These are phyloP conservation scores for Centropus bengalensis DNA, from an alignment of 2,113 vertebrate species.

Conservation along the genomic window DNA sequence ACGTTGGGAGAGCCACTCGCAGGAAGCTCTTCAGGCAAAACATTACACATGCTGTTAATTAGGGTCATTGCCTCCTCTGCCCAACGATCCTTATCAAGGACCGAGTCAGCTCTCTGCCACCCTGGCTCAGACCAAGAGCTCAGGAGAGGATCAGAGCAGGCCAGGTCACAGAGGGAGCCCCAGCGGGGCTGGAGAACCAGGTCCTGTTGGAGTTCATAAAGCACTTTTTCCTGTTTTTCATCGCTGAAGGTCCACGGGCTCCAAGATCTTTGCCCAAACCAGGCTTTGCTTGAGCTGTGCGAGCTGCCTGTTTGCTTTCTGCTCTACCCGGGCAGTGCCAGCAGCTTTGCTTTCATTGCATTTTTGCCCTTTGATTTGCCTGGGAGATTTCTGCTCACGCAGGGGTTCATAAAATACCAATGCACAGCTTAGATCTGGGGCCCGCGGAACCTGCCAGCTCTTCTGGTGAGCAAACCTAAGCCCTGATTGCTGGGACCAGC, in stretches of 20 bases:
- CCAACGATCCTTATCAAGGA: constrained; percentile 5
- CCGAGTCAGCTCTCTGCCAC: constrained; percentile 12
- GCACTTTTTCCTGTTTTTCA: background rate
- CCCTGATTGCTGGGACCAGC: constrained; percentile 9
- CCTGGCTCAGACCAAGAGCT: background rate
- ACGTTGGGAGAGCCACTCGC: constrained; percentile 46
- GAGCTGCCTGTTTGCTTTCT: background rate
- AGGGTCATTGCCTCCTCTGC: constrained; percentile 54
- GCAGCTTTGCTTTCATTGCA: background rate
- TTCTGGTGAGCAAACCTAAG: background rate
- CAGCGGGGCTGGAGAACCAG: background rate
- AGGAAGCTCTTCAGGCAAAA: constrained; percentile 69
- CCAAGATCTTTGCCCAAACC: background rate
- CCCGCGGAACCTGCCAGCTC: constrained; percentile 22
- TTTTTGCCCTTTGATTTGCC: background rate
- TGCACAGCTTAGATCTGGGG: background rate
- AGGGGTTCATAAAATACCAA: background rate
- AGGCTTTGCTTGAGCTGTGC: background rate
- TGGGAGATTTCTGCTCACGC: background rate
- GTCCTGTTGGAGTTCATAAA: background rate
- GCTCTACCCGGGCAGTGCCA: background rate
- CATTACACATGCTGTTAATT: constrained; percentile 45
- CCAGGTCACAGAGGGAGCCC: background rate
- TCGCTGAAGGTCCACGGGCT: background rate
- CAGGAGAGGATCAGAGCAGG: background rate